Percentiles rank a stretch among this genome's conserved stretches.
These are phyloP conservation scores for Anagyrus pseudococci DNA, from an alignment of 2,888 invertebrate genomes.

Conservation along the genomic window DNA sequence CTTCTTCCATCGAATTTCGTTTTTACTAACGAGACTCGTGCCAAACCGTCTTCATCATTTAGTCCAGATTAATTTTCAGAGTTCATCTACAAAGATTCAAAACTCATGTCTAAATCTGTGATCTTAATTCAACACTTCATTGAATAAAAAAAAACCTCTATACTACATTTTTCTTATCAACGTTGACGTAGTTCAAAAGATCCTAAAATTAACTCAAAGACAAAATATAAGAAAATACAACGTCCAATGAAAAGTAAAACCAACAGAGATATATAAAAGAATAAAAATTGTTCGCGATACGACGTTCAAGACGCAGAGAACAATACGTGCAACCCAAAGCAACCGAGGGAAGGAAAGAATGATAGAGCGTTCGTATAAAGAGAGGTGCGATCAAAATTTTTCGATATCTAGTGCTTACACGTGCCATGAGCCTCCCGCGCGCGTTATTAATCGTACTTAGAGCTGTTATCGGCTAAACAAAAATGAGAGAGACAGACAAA, in stretches of 20 bases:
- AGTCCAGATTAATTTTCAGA: neutral
- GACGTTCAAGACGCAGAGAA: neutral
- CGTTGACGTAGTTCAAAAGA: neutral
- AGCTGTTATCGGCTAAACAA: constrained; percentile 3
- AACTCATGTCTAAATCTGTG: constrained; percentile 5
- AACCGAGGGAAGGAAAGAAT: no score
- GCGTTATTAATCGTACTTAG: constrained; percentile 8
- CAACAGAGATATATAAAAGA: neutral
- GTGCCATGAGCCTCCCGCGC: constrained; percentile 32
- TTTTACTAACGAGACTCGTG: neutral
- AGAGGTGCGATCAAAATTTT: constrained; percentile 26
- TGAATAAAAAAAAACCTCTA: neutral
- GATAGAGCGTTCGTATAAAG: constrained; percentile 1
- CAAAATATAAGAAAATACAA: neutral
- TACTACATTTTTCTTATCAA: neutral
- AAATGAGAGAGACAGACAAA: neutral
- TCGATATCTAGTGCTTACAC: constrained; percentile 29
- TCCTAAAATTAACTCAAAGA: neutral
- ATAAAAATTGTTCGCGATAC: neutral
- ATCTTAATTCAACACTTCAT: neutral
- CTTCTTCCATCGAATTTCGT: neutral
- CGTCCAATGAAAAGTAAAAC: neutral
- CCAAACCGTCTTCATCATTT: neutral
- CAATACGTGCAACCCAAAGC: neutral
- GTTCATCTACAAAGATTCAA: neutral